Conservation (phyloP, 2,888 invertebrate genomes). For the Apodemia duryi region DNA sequence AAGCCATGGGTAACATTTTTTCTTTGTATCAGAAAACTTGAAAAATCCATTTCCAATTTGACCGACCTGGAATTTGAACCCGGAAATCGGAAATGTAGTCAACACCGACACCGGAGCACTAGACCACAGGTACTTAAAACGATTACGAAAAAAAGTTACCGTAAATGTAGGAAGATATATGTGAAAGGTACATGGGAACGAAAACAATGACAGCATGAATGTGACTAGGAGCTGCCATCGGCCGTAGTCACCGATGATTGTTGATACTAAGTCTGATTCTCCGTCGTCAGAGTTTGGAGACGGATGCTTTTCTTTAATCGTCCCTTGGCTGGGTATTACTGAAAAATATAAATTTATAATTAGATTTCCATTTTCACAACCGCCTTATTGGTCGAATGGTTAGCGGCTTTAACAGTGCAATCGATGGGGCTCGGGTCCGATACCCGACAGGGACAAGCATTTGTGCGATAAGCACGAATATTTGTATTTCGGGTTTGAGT, state of each 20-base stretch:
- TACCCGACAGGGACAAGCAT: too few species aligned
- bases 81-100: too few species aligned
- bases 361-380: not conserved
- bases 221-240: slow-evolving; percentile 88
- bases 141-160: slow-evolving; percentile 31
- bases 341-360: slow-evolving; percentile 25
- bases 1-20: too few species aligned
- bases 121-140: not conserved
- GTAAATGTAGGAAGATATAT: slow-evolving; percentile 88
- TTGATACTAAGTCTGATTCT: slow-evolving; percentile 82
- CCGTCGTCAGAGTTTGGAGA: slow-evolving; percentile 47
- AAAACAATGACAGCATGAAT: slow-evolving; percentile 85
- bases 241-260: slow-evolving; percentile 86
- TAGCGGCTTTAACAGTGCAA: too few species aligned
- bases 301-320: slow-evolving; percentile 51
- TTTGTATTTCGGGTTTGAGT: too few species aligned
- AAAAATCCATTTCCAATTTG: too few species aligned
- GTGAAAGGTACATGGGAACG: slow-evolving; percentile 90
- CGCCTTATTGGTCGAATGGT: too few species aligned
- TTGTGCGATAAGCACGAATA: too few species aligned
- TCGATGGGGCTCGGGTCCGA: too few species aligned
- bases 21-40: too few species aligned
- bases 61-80: too few species aligned
- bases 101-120: not conserved
- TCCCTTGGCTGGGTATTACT: slow-evolving; percentile 67